phyloP scores from a whole-genome alignment of 2,888 invertebrate genomes.

The Aphidius colemani region DNA sequence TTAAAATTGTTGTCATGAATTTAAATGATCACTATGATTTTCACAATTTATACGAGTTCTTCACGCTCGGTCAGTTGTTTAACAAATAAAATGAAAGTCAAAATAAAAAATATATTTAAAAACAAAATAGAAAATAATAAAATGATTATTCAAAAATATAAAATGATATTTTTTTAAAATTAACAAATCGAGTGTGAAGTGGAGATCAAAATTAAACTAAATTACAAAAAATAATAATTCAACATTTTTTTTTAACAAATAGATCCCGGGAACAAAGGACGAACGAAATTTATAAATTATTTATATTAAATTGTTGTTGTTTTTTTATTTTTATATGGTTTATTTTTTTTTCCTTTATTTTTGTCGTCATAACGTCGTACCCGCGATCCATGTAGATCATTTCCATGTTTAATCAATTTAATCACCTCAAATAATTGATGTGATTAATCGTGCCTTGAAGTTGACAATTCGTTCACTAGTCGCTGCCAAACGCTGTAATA shows the following conservation, averaged over 20 bases:
- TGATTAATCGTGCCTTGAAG: conserved; percentile 90
- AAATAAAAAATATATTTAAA: background rate
- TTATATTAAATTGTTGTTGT: too few relatives aligned
- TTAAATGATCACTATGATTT: background rate
- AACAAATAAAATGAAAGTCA: conserved; percentile 8
- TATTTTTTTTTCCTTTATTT: background rate
- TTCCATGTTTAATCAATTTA: conserved; percentile 21
- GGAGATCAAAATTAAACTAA: background rate
- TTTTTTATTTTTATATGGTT: conserved; percentile 27
- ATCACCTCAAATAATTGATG: conserved; percentile 76
- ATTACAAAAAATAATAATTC: conserved; percentile 8
- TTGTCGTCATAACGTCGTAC: conserved; percentile 45
- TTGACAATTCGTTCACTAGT: conserved; percentile 90
- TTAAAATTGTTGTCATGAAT: conserved; percentile 8
- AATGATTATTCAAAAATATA: conserved; percentile 16
- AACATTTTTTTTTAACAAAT: conserved; percentile 22
- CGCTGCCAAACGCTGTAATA: conserved; percentile 75
- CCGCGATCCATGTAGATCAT: conserved; percentile 41
- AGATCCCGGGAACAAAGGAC: conserved; percentile 56
- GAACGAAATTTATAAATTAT: conserved; percentile 28
- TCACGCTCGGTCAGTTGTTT: conserved; percentile 13
- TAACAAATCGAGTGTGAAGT: conserved; percentile 26
- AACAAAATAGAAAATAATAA: conserved; percentile 4
- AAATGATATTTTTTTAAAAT: background rate
- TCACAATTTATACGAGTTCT: conserved; percentile 4